A percentile compares a stretch with the other conserved stretches of the same genome.
phyloP scores from a whole-genome alignment of 2,888 invertebrate genomes.

The Corythucha ciliata region DNA sequence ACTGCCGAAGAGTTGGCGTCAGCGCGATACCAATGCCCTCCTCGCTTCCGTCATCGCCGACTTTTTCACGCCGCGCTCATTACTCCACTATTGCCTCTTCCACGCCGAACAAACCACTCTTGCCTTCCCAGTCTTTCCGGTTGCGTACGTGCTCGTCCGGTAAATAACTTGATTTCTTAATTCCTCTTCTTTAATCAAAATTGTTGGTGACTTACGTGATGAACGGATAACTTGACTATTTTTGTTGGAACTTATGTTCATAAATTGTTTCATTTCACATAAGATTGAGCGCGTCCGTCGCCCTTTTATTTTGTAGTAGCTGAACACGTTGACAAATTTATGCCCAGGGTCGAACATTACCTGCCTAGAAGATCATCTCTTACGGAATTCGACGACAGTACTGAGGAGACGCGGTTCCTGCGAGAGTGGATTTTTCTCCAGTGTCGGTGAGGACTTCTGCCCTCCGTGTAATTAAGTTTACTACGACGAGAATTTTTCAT shows the following conservation, averaged over 20 bases:
- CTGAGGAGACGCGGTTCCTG: slow-evolving; percentile 71
- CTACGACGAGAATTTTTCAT: background rate
- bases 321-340: too few species aligned
- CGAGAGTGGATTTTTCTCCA: slow-evolving; percentile 83
- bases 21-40: slow-evolving; percentile 31
- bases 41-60: slow-evolving; percentile 39
- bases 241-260: too few species aligned
- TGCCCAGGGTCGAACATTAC: too few species aligned
- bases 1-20: background rate
- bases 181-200: too few species aligned
- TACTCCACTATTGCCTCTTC: slow-evolving; percentile 10
- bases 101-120: slow-evolving; percentile 20
- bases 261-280: too few species aligned
- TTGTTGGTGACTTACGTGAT: too few species aligned
- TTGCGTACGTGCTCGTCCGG: slow-evolving; percentile 29
- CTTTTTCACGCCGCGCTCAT: slow-evolving; percentile 30
- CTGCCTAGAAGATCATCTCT: slow-evolving; percentile 21
- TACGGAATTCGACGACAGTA: too few species aligned
- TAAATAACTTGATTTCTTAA: slow-evolving; percentile 1
- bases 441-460: slow-evolving; percentile 64
- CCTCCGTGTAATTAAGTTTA: slow-evolving; percentile 39
- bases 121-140: slow-evolving; percentile 15
- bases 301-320: too few species aligned
- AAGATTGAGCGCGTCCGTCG: too few species aligned
- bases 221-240: too few species aligned